Evolutionary conservation across 2,888 invertebrate species (phyloP), one percentile per base, ranked within the genome.

Genomic region (Ypsolopha scabrella): DNA sequence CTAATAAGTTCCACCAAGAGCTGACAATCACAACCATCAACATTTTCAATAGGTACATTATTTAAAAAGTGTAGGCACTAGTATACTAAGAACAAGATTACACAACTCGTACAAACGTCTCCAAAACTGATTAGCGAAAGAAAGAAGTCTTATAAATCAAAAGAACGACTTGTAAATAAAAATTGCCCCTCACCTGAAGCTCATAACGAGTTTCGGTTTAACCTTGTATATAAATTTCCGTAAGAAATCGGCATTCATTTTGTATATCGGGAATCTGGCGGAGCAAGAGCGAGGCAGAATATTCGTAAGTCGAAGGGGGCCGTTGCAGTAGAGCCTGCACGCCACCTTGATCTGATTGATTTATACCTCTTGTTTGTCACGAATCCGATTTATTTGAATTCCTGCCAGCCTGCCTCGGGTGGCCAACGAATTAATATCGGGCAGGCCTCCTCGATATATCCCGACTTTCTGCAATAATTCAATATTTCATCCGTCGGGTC

Each of bases 321-420:
- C 63, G 61, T 61, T 81, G 83, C 85, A 85, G 80, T 81, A 79
- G 76, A 76, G 66, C 67, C 67, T 78, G 82, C 79, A 80, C 81
- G 64, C 81, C 85, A 80, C 82, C 81, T 81, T 82, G 79, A 74
- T 59, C 54, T 81, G 87, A 87, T 87, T 87, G 87, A 87, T 87
- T 87, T 87, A 87, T 87, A 75, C 77, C 74, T 86, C 82, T 87
- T 87, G 87, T 87, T 87, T 87, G 87, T 87, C 87, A 83, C 82
- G 67, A 72, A 71, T 63, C 69, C 71, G 83, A 87, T 87, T 87
- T 87, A 87, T 87, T 87, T 86, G 87, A 87, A 86, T 85, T 85
- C 80, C 82, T 80, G 80, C 81, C 85, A 83, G 81, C 69, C 51
- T 48, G 68, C 65, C 55, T 65, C 72, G 72, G 74, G 76, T 68